These are phyloP conservation scores for Rhynchotus rufescens DNA, from an alignment of 2,797 vertebrate genomes.

Conservation along the genomic window DNA sequence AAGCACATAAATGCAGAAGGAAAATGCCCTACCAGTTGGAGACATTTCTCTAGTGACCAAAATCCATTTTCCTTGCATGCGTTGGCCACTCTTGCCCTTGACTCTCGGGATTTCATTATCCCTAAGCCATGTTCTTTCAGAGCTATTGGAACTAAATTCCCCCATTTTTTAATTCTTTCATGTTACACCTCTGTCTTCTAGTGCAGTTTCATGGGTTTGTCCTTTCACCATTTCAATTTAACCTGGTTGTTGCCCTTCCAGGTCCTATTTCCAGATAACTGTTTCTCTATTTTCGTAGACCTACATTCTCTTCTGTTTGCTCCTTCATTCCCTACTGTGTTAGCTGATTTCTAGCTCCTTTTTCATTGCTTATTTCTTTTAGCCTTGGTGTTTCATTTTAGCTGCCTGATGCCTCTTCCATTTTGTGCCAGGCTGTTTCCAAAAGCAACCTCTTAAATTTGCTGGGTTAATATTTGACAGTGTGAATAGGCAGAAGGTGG, in stretches of 20 bases:
- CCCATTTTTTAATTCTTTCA: not conserved
- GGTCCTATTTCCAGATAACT: not conserved
- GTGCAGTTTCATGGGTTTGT: not conserved
- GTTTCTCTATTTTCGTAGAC: not conserved
- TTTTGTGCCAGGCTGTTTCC: not conserved
- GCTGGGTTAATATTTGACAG: slow-evolving; percentile 27
- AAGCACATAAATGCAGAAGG: not conserved
- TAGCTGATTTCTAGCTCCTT: not conserved
- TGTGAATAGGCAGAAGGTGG: not conserved
- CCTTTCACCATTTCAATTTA: not conserved
- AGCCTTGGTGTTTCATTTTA: not conserved
- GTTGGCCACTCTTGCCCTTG: not conserved
- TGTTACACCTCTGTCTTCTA: not conserved
- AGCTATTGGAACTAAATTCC: not conserved
- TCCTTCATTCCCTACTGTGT: not conserved
- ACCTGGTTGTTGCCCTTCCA: not conserved
- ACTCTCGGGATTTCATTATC: not conserved
- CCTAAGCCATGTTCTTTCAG: not conserved
- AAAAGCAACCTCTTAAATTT: not conserved
- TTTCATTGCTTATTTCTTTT: not conserved
- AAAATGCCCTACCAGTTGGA: not conserved
- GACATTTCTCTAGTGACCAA: not conserved
- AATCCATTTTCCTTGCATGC: not conserved
- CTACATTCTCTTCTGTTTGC: not conserved
- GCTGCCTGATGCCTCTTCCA: not conserved